Base-by-base conservation (phyloP, 2,113 vertebrate genomes). In the Dromaius novaehollandiae region DNA sequence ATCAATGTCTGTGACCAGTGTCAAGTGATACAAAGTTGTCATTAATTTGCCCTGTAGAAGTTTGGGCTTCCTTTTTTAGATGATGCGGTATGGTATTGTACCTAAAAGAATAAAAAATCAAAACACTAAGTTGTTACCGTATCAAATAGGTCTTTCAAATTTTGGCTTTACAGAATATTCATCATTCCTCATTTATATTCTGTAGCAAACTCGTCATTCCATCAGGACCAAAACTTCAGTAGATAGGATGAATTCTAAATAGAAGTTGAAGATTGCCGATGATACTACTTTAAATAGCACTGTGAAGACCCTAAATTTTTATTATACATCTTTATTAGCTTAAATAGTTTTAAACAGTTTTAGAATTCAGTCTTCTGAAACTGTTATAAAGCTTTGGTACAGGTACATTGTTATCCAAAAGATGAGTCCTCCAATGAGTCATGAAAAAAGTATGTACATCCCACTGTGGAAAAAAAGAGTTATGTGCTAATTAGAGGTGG, bases 361-460 rank as follows among this genome's bases (percentile, higher is more conserved):
- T 50, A 40, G n/a, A 93, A 78, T 64, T 86, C 2, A 2, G 11
- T 22, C 25, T 91, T 32, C 19, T 50, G 65, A 75, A 83, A 78
- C 36, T 44, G 3, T 61, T 73, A 17, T 26, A 73, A 71, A 60
- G 15, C 44, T 69, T 66, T 88, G 34, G 36, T 56, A 64, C 32
- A 92, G 55, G 24, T n/a, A 38, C 1, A 40, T 4, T 18, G 19
- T 81, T 92, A 90, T 75, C 8, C 3, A 24, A 95, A 88, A 50
- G 65, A 38, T 82, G 73, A 90, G 56, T 93, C 56, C 19, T 84
- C 24, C 36, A 70, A 40, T 96, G 94, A 96, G 36, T 97, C 93
- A 91, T 1, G 0, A 71, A 82, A 91, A 81, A 85, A 51, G 22
- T 3, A 85, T 22, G 53, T 40, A 34, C 61, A 68, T 64, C 63